phyloP scores from a whole-genome alignment of 2,797 vertebrate species.

The Percopsis omiscomaycus region DNA sequence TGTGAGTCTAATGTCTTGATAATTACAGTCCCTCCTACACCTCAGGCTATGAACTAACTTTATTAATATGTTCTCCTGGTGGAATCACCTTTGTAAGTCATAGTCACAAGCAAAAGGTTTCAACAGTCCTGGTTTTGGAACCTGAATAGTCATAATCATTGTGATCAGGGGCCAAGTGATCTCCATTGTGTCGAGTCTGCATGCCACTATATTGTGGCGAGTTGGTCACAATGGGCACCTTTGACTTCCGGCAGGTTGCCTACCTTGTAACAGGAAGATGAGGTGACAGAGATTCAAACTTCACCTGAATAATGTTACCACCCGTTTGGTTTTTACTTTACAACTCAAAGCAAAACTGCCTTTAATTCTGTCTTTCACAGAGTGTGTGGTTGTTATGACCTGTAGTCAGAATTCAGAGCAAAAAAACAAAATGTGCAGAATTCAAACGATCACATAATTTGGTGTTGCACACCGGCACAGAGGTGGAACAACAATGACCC shows the following conservation, averaged over 20 bases:
- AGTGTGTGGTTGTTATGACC: neutral
- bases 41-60: conserved; percentile 15
- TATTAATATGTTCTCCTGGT: conserved; percentile 18
- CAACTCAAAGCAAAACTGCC: too few species aligned
- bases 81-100: conserved; percentile 11
- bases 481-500: too few species aligned
- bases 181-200: conserved; percentile 32
- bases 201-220: conserved; percentile 47
- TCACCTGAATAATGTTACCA: conserved; percentile 40
- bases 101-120: conserved; percentile 29
- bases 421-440: too few species aligned
- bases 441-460: too few species aligned
- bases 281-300: conserved; percentile 55
- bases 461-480: too few species aligned
- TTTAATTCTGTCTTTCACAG: too few species aligned
- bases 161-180: conserved; percentile 51
- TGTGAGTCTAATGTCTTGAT: conserved; percentile 33
- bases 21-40: conserved; percentile 49
- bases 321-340: too few species aligned
- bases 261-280: conserved; percentile 19
- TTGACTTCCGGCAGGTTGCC: conserved; percentile 47
- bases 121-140: conserved; percentile 60
- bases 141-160: conserved; percentile 48
- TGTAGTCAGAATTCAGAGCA: too few species aligned
- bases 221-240: conserved; percentile 49